Conservation (phyloP, 92 coral and sea anemone genomes). For the Phenganax marumi region DNA sequence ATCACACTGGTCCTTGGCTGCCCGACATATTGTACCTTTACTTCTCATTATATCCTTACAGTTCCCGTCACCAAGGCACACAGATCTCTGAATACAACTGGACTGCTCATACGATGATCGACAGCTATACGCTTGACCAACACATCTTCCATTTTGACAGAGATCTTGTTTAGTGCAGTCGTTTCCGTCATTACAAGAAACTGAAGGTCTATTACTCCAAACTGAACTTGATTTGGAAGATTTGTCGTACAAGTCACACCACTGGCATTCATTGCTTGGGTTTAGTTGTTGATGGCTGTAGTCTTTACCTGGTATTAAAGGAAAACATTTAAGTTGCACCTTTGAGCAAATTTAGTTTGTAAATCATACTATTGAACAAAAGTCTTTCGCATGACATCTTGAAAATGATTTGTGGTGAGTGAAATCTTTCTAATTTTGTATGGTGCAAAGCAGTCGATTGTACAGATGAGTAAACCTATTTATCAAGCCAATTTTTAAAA, state of each 20-base stretch:
- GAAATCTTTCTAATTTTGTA: no score
- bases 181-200: conserved; percentile 69
- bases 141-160: conserved; percentile 65
- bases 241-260: conserved; percentile 77
- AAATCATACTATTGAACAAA: no score
- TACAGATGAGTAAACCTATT: no score
- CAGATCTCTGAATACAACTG: conserved; percentile 71
- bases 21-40: conserved; percentile 72
- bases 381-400: no score
- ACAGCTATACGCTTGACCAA: conserved; percentile 67
- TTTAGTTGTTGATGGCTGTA: conserved; percentile 70
- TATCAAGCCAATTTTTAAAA: no score
- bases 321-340: not conserved
- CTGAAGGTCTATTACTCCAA: conserved; percentile 77
- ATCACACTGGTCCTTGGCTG: conserved; percentile 81
- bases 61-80: conserved; percentile 68
- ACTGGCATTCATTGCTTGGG: conserved; percentile 77
- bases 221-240: conserved; percentile 56
- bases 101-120: conserved; percentile 59
- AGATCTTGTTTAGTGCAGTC: conserved; percentile 71
- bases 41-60: conserved; percentile 65
- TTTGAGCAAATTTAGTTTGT: no score
- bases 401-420: no score
- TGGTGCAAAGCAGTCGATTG: no score
- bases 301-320: conserved; percentile 59